These are phyloP conservation scores for Platysteira castanea DNA, from an alignment of 2,113 vertebrate species.

Conservation along the genomic window DNA sequence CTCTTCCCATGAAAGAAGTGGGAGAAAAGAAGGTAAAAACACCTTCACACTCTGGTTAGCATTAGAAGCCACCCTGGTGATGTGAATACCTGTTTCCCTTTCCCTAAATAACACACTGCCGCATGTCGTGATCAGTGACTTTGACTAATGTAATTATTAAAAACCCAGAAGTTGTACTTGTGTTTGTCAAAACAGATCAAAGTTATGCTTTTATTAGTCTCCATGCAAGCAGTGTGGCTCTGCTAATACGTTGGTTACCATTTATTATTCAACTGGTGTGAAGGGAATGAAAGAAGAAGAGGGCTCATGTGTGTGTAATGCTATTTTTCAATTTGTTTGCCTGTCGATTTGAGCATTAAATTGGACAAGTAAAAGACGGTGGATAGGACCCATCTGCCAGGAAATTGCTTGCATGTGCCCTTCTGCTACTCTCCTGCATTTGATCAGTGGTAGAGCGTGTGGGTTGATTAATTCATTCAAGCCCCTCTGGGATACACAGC, in stretches of 20 bases:
- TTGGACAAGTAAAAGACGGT: constrained; percentile 25
- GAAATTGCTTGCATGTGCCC: constrained; percentile 35
- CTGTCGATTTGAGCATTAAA: constrained; percentile 22
- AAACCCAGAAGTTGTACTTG: constrained; percentile 34
- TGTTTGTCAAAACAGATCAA: constrained; percentile 54
- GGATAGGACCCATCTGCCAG: constrained; percentile 26
- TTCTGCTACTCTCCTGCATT: constrained; percentile 20
- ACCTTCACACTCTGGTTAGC: background rate
- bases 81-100: background rate
- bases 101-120: background rate
- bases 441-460: background rate
- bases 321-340: constrained; percentile 40
- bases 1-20: background rate
- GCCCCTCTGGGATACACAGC: background rate
- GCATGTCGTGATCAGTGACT: background rate
- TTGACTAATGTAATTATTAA: constrained; percentile 53
- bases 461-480: constrained; percentile 18
- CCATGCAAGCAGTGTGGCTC: background rate
- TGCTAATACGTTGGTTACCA: background rate
- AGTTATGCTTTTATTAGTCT: constrained; percentile 41
- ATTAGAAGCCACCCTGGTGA: background rate
- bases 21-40: background rate
- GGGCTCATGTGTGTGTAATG: background rate
- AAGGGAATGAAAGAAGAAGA: background rate
- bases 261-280: background rate